Conservation (phyloP, 2,888 invertebrate species). For the Himalopsyche anomala region DNA sequence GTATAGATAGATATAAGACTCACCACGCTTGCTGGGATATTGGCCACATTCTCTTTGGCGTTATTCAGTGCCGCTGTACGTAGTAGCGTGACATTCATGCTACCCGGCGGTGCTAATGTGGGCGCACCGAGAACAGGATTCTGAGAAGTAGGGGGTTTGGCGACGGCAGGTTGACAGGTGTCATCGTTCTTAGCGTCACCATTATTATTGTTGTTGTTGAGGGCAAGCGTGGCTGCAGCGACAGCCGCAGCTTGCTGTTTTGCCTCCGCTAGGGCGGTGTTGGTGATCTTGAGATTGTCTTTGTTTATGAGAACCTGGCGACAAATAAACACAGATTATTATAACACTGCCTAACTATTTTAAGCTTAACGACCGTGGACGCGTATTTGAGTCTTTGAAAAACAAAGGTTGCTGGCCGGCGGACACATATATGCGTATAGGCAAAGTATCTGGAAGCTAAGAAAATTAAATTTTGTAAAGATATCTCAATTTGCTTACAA, state of each 20-base stretch:
- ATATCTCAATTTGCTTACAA: no score
- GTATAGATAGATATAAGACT: neutral
- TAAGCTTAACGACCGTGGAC: no score
- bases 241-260: constrained; percentile 66
- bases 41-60: constrained; percentile 36
- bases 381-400: no score
- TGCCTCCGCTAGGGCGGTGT: constrained; percentile 73
- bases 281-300: constrained; percentile 71
- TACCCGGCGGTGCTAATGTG: neutral
- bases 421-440: no score
- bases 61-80: constrained; percentile 18
- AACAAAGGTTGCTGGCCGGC: no score
- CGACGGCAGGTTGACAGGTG: neutral
- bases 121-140: neutral
- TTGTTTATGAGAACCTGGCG: constrained; percentile 71
- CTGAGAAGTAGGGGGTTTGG: neutral
- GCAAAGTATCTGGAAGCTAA: no score
- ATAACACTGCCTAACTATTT: no score
- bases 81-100: neutral
- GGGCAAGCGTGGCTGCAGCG: constrained; percentile 20
- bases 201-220: neutral
- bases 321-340: neutral
- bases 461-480: no score
- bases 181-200: neutral
- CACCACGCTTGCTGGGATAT: constrained; percentile 21